These are phyloP conservation scores for Phrynocephalus forsythii DNA, from an alignment of 2,797 vertebrate species.

Conservation along the genomic window DNA sequence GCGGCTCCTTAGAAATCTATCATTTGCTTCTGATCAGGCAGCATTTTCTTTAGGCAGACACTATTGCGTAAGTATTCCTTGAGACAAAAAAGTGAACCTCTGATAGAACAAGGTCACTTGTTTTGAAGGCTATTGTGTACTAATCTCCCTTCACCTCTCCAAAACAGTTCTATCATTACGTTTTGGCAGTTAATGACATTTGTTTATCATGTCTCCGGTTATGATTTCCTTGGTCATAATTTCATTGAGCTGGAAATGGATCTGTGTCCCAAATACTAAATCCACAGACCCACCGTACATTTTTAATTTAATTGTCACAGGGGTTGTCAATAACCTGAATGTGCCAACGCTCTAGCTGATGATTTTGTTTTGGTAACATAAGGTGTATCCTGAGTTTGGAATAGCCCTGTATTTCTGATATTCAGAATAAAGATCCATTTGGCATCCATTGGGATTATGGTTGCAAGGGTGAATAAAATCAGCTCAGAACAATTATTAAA, in stretches of 20 bases:
- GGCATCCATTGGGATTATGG: background rate
- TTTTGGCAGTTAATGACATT: background rate
- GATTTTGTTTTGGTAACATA: constrained; percentile 27
- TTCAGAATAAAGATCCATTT: background rate
- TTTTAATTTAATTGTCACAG: background rate
- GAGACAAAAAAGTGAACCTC: constrained; percentile 44
- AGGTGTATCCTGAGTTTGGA: background rate
- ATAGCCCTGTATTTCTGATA: background rate
- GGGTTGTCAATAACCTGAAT: constrained; percentile 2
- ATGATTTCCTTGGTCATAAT: background rate
- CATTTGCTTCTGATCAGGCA: constrained; percentile 44
- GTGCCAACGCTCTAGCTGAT: constrained; percentile 20
- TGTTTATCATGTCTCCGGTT: background rate
- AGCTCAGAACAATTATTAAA: background rate
- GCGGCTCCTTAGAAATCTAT: constrained; percentile 39
- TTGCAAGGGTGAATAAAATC: background rate
- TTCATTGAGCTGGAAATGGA: background rate
- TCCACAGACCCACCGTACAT: background rate
- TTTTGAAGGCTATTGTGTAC: background rate
- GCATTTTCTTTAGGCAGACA: background rate
- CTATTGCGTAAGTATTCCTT: constrained; percentile 12
- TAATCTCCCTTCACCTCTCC: too few relatives aligned
- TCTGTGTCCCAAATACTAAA: background rate
- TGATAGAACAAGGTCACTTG: constrained; percentile 50
- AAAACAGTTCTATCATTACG: background rate